phyloP scores from a whole-genome alignment of 2,888 invertebrate genomes.

The Bembecia ichneumoniformis region DNA sequence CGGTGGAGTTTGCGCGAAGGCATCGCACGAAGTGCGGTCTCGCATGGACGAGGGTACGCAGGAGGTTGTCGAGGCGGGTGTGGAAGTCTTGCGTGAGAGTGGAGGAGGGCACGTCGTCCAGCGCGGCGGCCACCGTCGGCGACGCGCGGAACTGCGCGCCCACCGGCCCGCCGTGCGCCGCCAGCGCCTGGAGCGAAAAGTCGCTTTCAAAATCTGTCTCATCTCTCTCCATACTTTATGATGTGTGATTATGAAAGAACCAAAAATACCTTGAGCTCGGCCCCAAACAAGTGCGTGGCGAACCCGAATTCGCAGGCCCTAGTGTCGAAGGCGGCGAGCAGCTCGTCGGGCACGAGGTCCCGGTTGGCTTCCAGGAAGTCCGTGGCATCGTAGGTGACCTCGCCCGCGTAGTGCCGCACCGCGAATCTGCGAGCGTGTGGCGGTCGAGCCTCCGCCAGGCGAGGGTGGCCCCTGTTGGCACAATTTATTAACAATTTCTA shows the following conservation, averaged over 20 bases:
- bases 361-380: constrained; percentile 93
- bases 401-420: constrained; percentile 86
- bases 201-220: background rate
- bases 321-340: constrained; percentile 93
- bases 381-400: constrained; percentile 89
- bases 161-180: constrained; percentile 79
- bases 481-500: no score
- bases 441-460: constrained; percentile 84
- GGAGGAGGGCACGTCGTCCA: constrained; percentile 88
- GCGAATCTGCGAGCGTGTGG: constrained; percentile 87
- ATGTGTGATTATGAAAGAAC: background rate
- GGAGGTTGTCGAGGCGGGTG: constrained; percentile 90
- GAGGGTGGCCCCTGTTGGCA: constrained; percentile 78
- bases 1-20: constrained; percentile 87
- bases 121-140: constrained; percentile 83
- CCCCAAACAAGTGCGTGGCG: constrained; percentile 94
- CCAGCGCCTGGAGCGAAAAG: constrained; percentile 68
- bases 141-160: constrained; percentile 90
- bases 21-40: constrained; percentile 96
- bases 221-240: background rate
- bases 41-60: constrained; percentile 92
- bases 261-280: constrained; percentile 81
- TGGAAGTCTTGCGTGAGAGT: constrained; percentile 97
- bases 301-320: constrained; percentile 97
- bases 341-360: constrained; percentile 92